These are phyloP conservation scores for Papilio protenor DNA, from an alignment of 2,888 invertebrate genomes.

Conservation along the genomic window DNA sequence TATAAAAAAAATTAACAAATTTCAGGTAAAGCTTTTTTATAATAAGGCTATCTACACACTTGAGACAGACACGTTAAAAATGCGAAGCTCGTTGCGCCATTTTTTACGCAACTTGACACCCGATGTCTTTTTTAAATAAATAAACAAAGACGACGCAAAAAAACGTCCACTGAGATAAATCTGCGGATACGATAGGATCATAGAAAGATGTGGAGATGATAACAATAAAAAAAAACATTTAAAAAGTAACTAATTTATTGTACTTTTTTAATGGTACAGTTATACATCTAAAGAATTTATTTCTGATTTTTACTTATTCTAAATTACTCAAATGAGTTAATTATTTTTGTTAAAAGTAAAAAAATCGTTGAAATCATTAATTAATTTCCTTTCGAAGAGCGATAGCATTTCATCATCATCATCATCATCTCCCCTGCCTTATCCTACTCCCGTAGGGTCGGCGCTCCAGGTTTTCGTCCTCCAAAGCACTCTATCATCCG, in stretches of 20 bases:
- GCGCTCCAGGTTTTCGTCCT: too few relatives aligned
- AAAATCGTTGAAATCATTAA: not conserved
- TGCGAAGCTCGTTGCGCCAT: conserved; percentile 47
- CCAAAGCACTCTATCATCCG: too few relatives aligned
- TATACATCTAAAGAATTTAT: not conserved
- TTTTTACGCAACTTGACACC: conserved; percentile 71
- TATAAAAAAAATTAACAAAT: not conserved
- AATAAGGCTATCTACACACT: conserved; percentile 43
- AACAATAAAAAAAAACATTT: not conserved
- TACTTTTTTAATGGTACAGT: not conserved
- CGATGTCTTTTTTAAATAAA: conserved; percentile 70
- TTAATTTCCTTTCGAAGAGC: not conserved
- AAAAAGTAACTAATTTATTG: not conserved
- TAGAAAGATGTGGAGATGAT: conserved; percentile 30
- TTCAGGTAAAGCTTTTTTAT: conserved; percentile 11
- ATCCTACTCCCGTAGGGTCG: too few relatives aligned
- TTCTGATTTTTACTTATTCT: not conserved
- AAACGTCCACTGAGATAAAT: conserved; percentile 68
- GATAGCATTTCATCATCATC: too few relatives aligned
- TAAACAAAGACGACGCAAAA: conserved; percentile 61
- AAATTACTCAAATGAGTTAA: too few relatives aligned
- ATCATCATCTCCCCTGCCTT: too few relatives aligned
- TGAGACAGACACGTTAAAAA: conserved; percentile 45
- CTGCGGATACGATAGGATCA: conserved; percentile 53
- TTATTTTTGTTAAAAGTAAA: not conserved